phyloP scores from a whole-genome alignment of 2,113 vertebrate genomes.

The Channa maculata region DNA sequence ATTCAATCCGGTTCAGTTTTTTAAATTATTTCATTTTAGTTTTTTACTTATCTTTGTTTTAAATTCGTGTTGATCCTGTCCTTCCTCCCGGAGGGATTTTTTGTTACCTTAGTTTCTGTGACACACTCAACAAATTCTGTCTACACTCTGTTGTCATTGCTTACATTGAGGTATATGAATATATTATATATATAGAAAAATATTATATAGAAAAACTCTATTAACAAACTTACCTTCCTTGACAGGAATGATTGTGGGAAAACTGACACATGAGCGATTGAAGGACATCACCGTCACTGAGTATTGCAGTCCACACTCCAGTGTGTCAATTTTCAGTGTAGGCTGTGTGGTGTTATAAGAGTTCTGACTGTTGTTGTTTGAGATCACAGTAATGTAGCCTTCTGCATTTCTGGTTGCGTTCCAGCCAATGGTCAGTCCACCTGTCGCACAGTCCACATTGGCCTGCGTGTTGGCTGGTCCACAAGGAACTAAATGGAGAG shows the following conservation, averaged over 20 bases:
- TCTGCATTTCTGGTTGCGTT: constrained; percentile 25
- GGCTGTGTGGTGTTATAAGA: constrained; percentile 60
- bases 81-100: no score
- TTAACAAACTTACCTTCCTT: constrained; percentile 68
- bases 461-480: constrained; percentile 65
- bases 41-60: no score
- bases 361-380: not conserved
- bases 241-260: constrained; percentile 50
- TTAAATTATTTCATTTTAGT: no score
- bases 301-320: constrained; percentile 74
- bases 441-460: constrained; percentile 67
- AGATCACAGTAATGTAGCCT: constrained; percentile 58
- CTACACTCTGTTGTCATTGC: no score
- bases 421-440: constrained; percentile 70
- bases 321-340: constrained; percentile 32
- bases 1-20: no score
- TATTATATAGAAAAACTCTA: no score
- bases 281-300: constrained; percentile 67
- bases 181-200: no score
- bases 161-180: no score
- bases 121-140: no score
- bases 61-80: no score
- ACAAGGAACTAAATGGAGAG: constrained; percentile 75
- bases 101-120: no score
- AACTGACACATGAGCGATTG: constrained; percentile 73